Evolutionary conservation across 2,888 invertebrate genomes (phyloP), one percentile per base, ranked within the genome.

Genomic region (Germaria angustata): DNA sequence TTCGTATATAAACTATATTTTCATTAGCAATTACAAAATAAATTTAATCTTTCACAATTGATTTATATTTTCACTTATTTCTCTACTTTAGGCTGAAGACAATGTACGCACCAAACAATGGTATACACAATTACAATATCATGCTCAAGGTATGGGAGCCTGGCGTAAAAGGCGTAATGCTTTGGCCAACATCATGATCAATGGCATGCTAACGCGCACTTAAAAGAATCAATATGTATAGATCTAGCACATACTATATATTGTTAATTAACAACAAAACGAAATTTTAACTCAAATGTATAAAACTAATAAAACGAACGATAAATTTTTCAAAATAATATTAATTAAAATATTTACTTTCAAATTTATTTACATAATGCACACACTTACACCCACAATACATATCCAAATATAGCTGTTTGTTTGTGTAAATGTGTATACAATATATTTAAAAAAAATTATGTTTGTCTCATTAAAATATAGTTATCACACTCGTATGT

Each of bases 131-230:
- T 92, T 98, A 69, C 97, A 98, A 90, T 96, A 95, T 88, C 97
- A 98, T 90, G 96, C 97, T 24, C 96, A 97, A 90, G 96, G 97
- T 78, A 95, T 98, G 86, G 98, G 98, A 79, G 94, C 96, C 7
- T 98, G 98, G 98, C 93, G 98, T 68, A 95, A 96, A 90, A 93
- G 98, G 84, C 93, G 98, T 41, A 97, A 97, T 88, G 98, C 98
- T 6, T 92, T 98, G 87, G 97, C 98, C n/a, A 98, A 98, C 90
- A 98, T 98, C 86, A 98, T 98, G 97, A 97, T 98, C 88, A 97
- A 96, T 90, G 96, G 96, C 65, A 95, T 95, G 95, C 91, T 94
- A 85, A 80, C 85, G 76, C 78, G 85, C 49, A 84, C 79, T 78
- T 85, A 75, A 84, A 66, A 20, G 11, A 20, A 79, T 46, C 53